Conservation (phyloP, 2,113 vertebrate genomes). For the Chloropsis cyanopogon region DNA sequence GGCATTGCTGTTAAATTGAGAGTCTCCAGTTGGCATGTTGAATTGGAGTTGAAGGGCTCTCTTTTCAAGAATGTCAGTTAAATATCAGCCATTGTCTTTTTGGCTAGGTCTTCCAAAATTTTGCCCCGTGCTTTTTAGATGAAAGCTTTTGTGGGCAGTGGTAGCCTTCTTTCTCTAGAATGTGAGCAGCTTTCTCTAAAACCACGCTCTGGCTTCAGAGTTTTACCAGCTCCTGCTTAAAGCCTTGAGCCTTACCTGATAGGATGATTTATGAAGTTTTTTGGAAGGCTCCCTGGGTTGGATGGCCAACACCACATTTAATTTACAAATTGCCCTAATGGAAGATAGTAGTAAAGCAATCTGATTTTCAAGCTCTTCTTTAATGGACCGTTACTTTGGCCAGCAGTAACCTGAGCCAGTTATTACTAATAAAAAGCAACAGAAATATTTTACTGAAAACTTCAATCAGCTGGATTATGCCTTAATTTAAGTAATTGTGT, state of each 20-base stretch:
- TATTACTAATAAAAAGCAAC: background rate
- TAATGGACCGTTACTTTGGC: background rate
- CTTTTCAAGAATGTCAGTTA: background rate
- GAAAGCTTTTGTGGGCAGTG: background rate
- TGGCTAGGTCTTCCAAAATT: background rate
- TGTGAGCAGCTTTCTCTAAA: background rate
- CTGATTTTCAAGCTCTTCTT: background rate
- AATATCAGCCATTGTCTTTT: background rate
- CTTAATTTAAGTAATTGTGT: constrained; percentile 60
- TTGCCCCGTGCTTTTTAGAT: background rate
- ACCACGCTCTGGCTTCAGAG: background rate
- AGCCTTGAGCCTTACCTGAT: background rate
- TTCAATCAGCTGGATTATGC: constrained; percentile 11
- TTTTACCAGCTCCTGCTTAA: constrained; percentile 5
- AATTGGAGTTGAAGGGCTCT: background rate
- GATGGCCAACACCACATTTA: background rate
- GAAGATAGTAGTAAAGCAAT: background rate
- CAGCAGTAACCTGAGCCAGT: background rate
- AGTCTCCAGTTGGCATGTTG: background rate
- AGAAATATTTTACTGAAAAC: background rate
- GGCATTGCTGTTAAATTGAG: background rate
- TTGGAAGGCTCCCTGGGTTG: background rate
- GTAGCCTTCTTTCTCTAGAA: background rate
- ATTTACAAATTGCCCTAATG: background rate
- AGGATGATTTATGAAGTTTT: background rate